Percentiles rank a stretch among this genome's conserved stretches.
These are phyloP conservation scores for Agrilus planipennis DNA, from an alignment of 1,140 invertebrate species.

Conservation along the genomic window DNA sequence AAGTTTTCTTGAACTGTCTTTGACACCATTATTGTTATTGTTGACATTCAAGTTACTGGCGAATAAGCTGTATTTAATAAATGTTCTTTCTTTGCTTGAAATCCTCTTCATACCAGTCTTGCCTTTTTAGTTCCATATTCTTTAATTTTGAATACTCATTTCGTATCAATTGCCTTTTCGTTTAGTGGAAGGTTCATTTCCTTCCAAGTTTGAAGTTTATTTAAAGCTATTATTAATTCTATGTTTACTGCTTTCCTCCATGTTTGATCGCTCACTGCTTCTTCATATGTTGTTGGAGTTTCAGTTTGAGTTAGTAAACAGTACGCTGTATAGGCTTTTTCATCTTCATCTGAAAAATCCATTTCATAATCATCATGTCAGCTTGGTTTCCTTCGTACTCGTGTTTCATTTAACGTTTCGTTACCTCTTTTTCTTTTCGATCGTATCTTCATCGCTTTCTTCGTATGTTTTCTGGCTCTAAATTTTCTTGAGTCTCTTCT, in stretches of 20 bases:
- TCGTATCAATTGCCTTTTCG: constrained; percentile 1
- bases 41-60: too few relatives aligned
- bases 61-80: too few relatives aligned
- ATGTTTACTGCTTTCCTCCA: constrained; percentile 2
- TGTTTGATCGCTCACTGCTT: constrained; percentile 1
- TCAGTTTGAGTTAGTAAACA: constrained; percentile 1
- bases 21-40: constrained; percentile 10
- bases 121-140: constrained; percentile 4
- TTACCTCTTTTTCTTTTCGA: not conserved
- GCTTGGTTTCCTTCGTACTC: not conserved
- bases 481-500: not conserved
- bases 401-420: not conserved
- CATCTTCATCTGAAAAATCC: too few relatives aligned
- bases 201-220: constrained; percentile 1
- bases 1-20: constrained; percentile 14
- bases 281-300: not conserved
- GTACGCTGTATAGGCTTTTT: constrained; percentile 1
- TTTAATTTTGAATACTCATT: constrained; percentile 4
- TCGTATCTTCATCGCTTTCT: not conserved
- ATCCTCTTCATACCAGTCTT: too few relatives aligned
- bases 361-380: not conserved
- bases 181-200: not conserved
- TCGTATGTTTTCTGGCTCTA: not conserved
- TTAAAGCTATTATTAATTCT: not conserved
- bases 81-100: too few relatives aligned